Base-by-base conservation (phyloP, 2,797 vertebrate genomes). In the Megalops cyprinoides region DNA sequence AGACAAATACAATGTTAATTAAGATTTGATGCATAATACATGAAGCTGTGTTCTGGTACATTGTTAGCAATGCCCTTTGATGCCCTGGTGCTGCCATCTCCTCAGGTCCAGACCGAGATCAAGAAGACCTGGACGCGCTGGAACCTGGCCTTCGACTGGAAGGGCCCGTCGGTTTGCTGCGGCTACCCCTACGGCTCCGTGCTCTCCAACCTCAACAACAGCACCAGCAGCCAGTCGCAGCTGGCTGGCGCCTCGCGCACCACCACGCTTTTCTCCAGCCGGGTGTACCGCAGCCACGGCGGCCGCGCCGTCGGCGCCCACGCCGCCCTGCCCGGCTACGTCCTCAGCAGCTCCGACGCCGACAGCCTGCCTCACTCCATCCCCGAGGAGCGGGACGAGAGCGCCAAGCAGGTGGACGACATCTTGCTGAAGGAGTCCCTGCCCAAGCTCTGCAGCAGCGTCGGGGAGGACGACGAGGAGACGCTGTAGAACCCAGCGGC, bases 71-170 rank as follows among this genome's bases (percentile, higher is more conserved):
- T n/a, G n/a, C n/a, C n/a, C n/a, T n/a, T n/a, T n/a, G n/a, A n/a
- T n/a, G n/a, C n/a, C n/a, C 12, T 58, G 0, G 9, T 67, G n/a
- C n/a, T n/a, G 8, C 51, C 28, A 12, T 37, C 46, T 67, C 25
- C 34, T 1, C 87, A 97, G 97, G 96, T 97, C 39, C 97, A 97
- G 89, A 89, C 95, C 0, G 97, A 97, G 89, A 94, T 97, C 76
- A 96, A 96, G 86, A 97, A 97, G 91, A 91, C 92, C 0, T 97
- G 96, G 96, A 94, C 91, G 0, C 93, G 95, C 25, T 97, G 96
- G 96, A 94, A 92, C 76, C 89, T 96, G 49, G 92, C 95, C 0
- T 81, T 95, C 4, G 95, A 96, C 86, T 97, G 95, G 95, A 93
- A 95, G 69, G 93, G 89, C 34, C 88, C 91, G 0, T 91, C 92